Evolutionary conservation across 2,888 invertebrate species (phyloP).

Genomic region (Pyralis farinalis): DNA sequence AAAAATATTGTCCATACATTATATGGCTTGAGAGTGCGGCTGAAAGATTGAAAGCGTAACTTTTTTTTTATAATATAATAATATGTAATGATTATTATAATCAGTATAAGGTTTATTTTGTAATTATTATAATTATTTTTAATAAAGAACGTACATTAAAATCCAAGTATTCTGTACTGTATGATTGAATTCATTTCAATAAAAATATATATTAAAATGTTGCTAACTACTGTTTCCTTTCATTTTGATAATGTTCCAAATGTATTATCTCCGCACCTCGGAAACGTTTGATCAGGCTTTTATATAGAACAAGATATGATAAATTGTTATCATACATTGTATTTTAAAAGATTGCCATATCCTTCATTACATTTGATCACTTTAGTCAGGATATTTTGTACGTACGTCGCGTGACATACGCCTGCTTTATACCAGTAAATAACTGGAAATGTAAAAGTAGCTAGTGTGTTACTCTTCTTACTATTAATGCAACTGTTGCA

Average conservation of each 20-base stretch:
- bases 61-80: constrained; percentile 49
- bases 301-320: too few species aligned
- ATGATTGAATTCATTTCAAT: constrained; percentile 80
- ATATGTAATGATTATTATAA: constrained; percentile 65
- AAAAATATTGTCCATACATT: constrained; percentile 58
- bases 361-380: too few species aligned
- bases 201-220: constrained; percentile 82
- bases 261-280: too few species aligned
- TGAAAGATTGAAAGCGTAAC: constrained; percentile 38
- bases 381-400: too few species aligned
- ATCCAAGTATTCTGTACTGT: constrained; percentile 76
- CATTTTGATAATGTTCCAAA: constrained; percentile 23
- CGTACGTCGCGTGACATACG: too few species aligned
- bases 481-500: too few species aligned
- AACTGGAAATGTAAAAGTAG: too few species aligned
- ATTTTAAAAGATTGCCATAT: too few species aligned
- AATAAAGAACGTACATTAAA: constrained; percentile 72
- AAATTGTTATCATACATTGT: too few species aligned
- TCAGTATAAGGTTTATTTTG: constrained; percentile 77
- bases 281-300: too few species aligned
- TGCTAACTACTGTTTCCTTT: constrained; percentile 68
- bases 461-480: too few species aligned
- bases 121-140: constrained; percentile 77
- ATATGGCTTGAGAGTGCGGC: constrained; percentile 59
- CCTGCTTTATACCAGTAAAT: too few species aligned